phyloP scores from a whole-genome alignment of 1,140 invertebrate species.

The Doryteuthis pealeii region DNA sequence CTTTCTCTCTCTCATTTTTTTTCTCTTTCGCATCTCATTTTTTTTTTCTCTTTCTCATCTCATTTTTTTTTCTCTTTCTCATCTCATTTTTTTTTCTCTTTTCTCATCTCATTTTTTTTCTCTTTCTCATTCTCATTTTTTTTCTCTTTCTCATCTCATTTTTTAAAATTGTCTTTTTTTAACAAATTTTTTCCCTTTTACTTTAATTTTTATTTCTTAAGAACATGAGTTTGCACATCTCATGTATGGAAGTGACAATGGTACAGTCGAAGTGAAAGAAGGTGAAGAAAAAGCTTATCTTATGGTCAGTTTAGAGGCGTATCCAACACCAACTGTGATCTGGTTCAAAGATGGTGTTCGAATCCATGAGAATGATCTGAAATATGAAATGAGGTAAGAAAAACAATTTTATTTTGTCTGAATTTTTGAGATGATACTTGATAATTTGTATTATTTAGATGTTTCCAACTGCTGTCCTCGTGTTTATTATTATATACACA shows the following conservation, averaged over 20 bases:
- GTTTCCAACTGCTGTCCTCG: too few species aligned
- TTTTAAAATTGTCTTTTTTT: not conserved
- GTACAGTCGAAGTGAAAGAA: conserved; percentile 4
- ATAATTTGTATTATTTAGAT: too few species aligned
- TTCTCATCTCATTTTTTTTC: too few species aligned
- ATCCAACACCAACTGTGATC: conserved; percentile 20
- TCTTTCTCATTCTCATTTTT: not conserved
- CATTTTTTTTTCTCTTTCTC: too few species aligned
- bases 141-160: not conserved
- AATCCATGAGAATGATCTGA: conserved; percentile 1
- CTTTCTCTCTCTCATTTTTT: too few species aligned
- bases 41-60: too few species aligned
- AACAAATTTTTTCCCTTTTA: too few species aligned
- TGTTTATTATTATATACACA: too few species aligned
- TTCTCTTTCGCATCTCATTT: too few species aligned
- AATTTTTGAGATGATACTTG: too few species aligned
- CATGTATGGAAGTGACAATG: conserved; percentile 12
- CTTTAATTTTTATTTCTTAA: not conserved
- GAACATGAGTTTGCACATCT: conserved; percentile 22
- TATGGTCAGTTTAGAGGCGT: conserved; percentile 19
- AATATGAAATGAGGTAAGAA: conserved; percentile 14
- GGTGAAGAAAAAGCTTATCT: conserved; percentile 13
- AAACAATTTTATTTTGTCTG: too few species aligned
- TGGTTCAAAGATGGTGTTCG: conserved; percentile 22
- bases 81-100: too few species aligned